Evolutionary conservation across 2,888 invertebrate genomes (phyloP), one percentile per base, ranked within the genome.

Genomic region (Nemapogon koenigi): DNA sequence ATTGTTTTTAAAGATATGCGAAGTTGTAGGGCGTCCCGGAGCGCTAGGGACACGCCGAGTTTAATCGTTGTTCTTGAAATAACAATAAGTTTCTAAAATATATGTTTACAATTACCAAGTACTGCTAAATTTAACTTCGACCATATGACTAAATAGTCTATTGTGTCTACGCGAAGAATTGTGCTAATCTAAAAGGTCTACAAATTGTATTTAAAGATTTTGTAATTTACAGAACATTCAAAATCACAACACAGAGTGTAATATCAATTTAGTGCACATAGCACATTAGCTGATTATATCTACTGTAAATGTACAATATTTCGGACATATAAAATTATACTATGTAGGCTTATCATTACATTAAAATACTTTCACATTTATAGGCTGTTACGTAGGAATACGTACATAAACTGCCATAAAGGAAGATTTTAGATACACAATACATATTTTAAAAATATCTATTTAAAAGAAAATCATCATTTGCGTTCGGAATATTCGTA

Each of bases 161-260:
- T 70, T 56, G 63, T 73, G 66, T 64, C 76, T 78, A 76, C 73
- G 67, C 72, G 73, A 76, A 78, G 72, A 76, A 75, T 72, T 71
- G 75, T 76, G 75, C 78, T 78, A 76, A 67, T 75, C 78, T 78
- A 76, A 62, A 66, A 35, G 66, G 29, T 67, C 78, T 76, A 78
- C 75, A 67, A 62, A 60, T 17, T 37, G 59, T 68, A 63, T 59
- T 65, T 66, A 52, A 65, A 70, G 70, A 68, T 51, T 67, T 66
- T 69, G 59, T 72, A 76, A 68, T 76, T 67, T 78, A 80, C 78
- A 78, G 78, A 78, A 72, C 69, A 64, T 70, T 73, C 68, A 79
- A 79, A 76, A 78, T 80, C 80, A 80, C 80, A 80, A 80, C 80
- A 80, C 80, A 79, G 80, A 80, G 80, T 80, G 80, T 78, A 75